A percentile compares a stretch with the other conserved stretches of the same genome.
Conservation (phyloP, 2,797 vertebrate species). For the Mastacembelus armatus region DNA sequence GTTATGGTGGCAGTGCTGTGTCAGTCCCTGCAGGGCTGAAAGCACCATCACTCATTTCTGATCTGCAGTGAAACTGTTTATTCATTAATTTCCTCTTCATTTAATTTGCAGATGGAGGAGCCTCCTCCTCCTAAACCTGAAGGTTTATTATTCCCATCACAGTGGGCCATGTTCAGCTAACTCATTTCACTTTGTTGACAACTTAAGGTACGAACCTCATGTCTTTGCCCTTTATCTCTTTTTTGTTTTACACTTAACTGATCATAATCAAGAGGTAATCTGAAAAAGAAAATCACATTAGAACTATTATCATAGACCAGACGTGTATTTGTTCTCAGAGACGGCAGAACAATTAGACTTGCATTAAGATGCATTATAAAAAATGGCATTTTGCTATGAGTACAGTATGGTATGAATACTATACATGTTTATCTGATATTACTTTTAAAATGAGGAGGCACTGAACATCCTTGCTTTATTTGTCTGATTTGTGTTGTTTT, state of each 20-base stretch:
- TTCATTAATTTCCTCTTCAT: slow-evolving; percentile 67
- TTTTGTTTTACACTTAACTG: slow-evolving; percentile 41
- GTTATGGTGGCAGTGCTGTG: slow-evolving; percentile 16
- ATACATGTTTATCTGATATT: background rate
- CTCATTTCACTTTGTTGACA: slow-evolving; percentile 72
- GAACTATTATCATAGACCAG: slow-evolving; percentile 7
- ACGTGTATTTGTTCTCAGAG: background rate
- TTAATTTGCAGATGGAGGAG: slow-evolving; percentile 67
- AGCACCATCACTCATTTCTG: slow-evolving; percentile 50
- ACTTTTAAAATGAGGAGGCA: too few relatives aligned
- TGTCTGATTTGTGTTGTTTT: background rate
- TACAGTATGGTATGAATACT: background rate
- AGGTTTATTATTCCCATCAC: slow-evolving; percentile 71
- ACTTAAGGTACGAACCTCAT: slow-evolving; percentile 54
- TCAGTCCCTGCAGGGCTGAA: slow-evolving; percentile 34
- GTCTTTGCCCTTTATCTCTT: slow-evolving; percentile 58
- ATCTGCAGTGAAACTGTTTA: slow-evolving; percentile 67
- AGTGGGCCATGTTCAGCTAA: slow-evolving; percentile 53
- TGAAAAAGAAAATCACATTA: slow-evolving; percentile 9
- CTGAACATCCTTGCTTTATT: too few relatives aligned
- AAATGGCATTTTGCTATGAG: background rate
- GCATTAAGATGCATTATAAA: background rate
- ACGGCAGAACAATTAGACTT: background rate
- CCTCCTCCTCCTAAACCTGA: slow-evolving; percentile 45
- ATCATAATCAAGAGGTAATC: slow-evolving; percentile 42